Base-by-base conservation (phyloP, 2,797 vertebrate species). In the Masticophis lateralis region DNA sequence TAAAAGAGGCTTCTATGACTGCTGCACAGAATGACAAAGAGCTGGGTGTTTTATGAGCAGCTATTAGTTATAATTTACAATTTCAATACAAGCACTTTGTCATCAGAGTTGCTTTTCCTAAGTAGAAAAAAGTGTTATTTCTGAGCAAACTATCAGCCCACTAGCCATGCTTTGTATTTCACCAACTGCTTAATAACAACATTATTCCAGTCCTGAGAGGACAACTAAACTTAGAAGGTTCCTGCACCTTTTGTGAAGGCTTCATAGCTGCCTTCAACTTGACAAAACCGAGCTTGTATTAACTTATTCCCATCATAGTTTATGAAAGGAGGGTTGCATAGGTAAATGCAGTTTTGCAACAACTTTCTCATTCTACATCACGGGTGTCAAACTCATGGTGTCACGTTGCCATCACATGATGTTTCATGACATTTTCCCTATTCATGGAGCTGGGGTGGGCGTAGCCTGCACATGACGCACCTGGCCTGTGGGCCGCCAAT, bases 61-160 rank as follows among this genome's bases (percentile, higher is more conserved):
- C 22, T 79, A 74, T 66, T 96, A 92, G 91, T 95, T 94, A 86
- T 92, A 93, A 93, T 88, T 93, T 91, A 1, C 89, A 91, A 92
- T 91, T 95, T 10, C 0, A 1, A 28, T 95, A 83, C 89, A 2
- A 93, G 93, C 92, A 92, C 93, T 92, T 32, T 95, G 9, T 79
- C 37, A 47, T 83, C 89, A 63, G 4, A 28, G 93, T 91, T 90
- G 92, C 0, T 91, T 93, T 93, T 90, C 7, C 11, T 79, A 92
- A 94, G 66, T 0, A 10, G 5, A 53, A 32, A 87, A 0, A 69
- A 88, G 55, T 43, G 56, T 20, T 43, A 1, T 59, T 95, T 93
- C 51, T 56, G 25, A 51, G 27, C 28, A 87, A 88, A 87, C 57
- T n/a, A n/a, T 6, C 7, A 32, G 37, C 13, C 27, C 25, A 74